Evolutionary conservation across 2,888 invertebrate species (phyloP), one percentile per base, ranked within the genome.

Genomic region (Laothoe populi): DNA sequence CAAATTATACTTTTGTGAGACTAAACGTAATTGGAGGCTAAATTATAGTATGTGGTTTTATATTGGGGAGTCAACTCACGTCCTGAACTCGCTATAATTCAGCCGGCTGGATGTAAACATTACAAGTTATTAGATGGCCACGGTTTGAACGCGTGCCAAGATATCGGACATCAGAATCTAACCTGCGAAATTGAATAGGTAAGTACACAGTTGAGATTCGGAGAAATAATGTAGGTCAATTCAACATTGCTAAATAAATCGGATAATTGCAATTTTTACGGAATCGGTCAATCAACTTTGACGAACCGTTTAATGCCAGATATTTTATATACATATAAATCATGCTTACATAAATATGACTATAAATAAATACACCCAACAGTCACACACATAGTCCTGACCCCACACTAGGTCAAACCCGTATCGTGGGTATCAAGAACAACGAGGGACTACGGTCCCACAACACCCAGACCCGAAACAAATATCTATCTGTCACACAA

Each of bases 61-160:
- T 77, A 75, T 75, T 75, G 69, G 67, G 68, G 66, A 75, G 63
- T 44, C 75, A 53, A 61, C 59, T 70, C 82, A 80, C 82, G 81
- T 76, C 65, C 70, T 64, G 63, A 63, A 69, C 66, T 70, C 66
- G 72, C 77, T 78, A 82, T 84, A 84, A 85, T 82, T 86, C 75
- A 82, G 69, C 67, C 63, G 66, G 66, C 66, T 65, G 72, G 72
- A 74, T 74, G 77, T 81, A 81, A 81, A 85, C 82, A 84, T 77
- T 71, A 75, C 72, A 70, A 67, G 75, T 75, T 80, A 82, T 79
- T 77, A 73, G 73, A 73, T 63, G 67, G 69, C 67, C 66, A 45
- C 49, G 59, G 44, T 62, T 64, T 71, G 73, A 72, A 69, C 69
- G 53, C 42, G 64, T 13, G 66, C 72, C 73, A 73, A 74, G 57